These are phyloP conservation scores for Leuciscus waleckii DNA, from an alignment of 2,797 vertebrate genomes.

Conservation along the genomic window DNA sequence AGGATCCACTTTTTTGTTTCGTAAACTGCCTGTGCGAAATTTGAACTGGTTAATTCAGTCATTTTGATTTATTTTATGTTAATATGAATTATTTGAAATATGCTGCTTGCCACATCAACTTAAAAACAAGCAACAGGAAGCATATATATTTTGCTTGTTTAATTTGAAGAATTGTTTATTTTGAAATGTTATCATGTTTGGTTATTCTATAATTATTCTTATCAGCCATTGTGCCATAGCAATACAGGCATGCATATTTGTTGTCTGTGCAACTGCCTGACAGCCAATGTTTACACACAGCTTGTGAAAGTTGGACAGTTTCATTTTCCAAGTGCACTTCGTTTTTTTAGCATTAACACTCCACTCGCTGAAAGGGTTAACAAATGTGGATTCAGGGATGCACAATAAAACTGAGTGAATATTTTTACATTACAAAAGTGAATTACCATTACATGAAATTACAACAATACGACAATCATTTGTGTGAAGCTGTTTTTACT, in stretches of 20 bases:
- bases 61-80: neutral
- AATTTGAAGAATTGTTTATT: neutral
- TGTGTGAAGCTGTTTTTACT: neutral
- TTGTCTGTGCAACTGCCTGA: neutral
- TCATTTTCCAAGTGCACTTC: neutral
- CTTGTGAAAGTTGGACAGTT: neutral
- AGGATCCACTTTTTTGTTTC: neutral
- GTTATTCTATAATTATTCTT: neutral
- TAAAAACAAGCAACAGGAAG: neutral
- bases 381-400: neutral
- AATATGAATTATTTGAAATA: neutral
- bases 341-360: neutral
- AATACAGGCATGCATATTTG: neutral
- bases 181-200: neutral
- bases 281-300: neutral
- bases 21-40: neutral
- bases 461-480: neutral
- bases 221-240: neutral
- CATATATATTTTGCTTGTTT: neutral
- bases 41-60: neutral
- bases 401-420: neutral
- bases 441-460: neutral
- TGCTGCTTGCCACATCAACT: neutral
- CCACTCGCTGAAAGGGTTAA: neutral
- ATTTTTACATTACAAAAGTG: slow-evolving; percentile 5